Conservation (phyloP, 30 jellyfish, hydroid and myxozoan species). For the Cassiopea andromeda region DNA sequence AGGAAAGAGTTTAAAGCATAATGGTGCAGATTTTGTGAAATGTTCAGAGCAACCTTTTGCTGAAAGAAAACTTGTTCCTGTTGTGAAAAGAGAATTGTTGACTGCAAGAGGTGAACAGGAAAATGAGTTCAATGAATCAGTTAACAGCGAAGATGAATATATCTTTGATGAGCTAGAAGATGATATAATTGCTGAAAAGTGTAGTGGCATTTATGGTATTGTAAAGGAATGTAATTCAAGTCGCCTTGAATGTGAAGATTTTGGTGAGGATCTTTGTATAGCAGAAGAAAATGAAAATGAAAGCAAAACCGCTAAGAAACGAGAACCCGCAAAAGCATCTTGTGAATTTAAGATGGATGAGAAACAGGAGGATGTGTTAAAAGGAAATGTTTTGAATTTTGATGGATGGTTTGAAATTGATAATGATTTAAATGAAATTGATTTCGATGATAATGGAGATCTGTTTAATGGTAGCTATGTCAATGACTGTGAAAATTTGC, state of each 20-base stretch:
- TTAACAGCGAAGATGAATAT: neutral
- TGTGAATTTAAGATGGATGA: too few species aligned
- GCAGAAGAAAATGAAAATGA: neutral
- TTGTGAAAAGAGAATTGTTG: neutral
- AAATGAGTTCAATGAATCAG: neutral
- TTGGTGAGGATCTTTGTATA: neutral
- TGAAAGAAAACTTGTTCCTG: neutral
- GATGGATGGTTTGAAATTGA: neutral
- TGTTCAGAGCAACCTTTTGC: neutral
- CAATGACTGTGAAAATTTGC: neutral
- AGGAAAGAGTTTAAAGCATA: too few species aligned
- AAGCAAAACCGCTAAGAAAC: neutral
- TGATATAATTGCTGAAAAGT: neutral
- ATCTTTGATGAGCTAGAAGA: neutral
- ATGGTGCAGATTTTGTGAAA: too few species aligned
- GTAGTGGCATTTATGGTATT: too few species aligned
- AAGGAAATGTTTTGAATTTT: neutral
- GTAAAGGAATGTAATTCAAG: neutral
- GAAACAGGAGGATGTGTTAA: neutral
- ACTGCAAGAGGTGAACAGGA: neutral
- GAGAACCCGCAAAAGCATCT: neutral
- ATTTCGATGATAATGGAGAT: constrained; percentile 31
- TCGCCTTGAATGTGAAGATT: neutral
- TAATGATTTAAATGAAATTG: constrained; percentile 35
- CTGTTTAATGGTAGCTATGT: neutral